Base-by-base conservation (phyloP, 2,888 invertebrate species). In the Ypsolopha sequella region DNA sequence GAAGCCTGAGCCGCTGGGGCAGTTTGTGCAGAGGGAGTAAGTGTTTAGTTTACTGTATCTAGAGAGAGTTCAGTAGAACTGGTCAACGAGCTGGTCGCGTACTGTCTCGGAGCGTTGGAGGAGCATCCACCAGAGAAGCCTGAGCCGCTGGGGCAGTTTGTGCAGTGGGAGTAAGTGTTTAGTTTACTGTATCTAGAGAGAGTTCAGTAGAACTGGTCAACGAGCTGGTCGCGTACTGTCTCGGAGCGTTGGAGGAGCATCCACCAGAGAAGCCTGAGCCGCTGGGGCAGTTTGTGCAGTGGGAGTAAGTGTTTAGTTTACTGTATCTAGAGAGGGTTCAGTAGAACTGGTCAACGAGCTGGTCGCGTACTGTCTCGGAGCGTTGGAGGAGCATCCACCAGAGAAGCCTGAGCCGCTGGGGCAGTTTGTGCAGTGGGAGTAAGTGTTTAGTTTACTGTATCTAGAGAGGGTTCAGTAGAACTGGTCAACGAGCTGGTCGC, bases 371-470 rank as follows among this genome's bases (percentile, higher is more conserved):
- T 55, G 58, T 0, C 14, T 73, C 7, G 50, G 56, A 0, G 57
- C 63, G 0, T 57, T 61, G 0, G 70, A 68, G 0, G 56, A n/a
- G n/a, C n/a, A 68, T 0, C 68, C 66, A 0, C 67, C 71, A 0
- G 48, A 58, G 4, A 54, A 54, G 0, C 64, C 74, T 0, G 65
- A 72, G 7, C 69, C 76, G 0, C 14, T 73, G 3, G 77, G 77
- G 0, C 57, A 64, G 45, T 68, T 61, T 53, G 60, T 74, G 4
- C 72, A 70, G 1, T 62, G 52, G n/a, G 65, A 65, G 77, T 77
- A 36, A 60, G 64, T 58, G 7, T 8, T 7, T 24, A 6, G 0
- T n/a, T 11, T 1, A 49, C 24, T 7, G 1, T 6, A 10, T 13
- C 7, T 14, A 14, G 8, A 3, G 10, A 24, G 9, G n/a, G n/a